Percentiles rank a stretch among this genome's conserved stretches.
phyloP scores from a whole-genome alignment of 2,797 vertebrate species.

The Macropus fuliginosus region DNA sequence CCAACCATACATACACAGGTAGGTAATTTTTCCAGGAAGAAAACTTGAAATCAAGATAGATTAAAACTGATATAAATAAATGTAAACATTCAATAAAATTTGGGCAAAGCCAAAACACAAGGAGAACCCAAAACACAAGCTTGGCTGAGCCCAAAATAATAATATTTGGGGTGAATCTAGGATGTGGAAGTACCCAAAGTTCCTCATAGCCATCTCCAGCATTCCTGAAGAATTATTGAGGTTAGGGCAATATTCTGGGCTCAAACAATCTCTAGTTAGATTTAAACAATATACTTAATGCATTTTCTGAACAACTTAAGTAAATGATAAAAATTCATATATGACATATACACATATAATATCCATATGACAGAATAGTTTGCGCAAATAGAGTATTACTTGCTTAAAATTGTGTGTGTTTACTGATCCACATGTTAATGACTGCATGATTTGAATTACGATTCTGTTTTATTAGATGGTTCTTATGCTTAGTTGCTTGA shows the following conservation, averaged over 20 bases:
- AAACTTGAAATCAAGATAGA: background rate
- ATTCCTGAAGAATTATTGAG: background rate
- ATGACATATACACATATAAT: background rate
- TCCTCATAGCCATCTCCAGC: background rate
- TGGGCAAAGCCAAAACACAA: background rate
- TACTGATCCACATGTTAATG: background rate
- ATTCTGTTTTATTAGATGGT: background rate
- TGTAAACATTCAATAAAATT: background rate
- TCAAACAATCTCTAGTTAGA: background rate
- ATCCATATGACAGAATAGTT: background rate
- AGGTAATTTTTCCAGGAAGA: background rate
- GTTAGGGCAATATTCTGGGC: background rate
- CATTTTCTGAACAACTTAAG: background rate
- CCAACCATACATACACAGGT: too few relatives aligned
- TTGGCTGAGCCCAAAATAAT: background rate
- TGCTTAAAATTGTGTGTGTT: background rate
- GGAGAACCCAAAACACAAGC: too few relatives aligned
- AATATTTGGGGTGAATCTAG: background rate
- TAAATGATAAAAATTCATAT: background rate
- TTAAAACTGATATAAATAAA: background rate
- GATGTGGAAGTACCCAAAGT: background rate
- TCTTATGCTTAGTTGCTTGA: background rate
- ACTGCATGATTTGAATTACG: background rate
- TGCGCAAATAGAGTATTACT: background rate
- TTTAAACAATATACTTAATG: background rate